These are phyloP conservation scores for Vulpes ferrilata DNA, from an alignment of 2,113 vertebrate species.

Conservation along the genomic window DNA sequence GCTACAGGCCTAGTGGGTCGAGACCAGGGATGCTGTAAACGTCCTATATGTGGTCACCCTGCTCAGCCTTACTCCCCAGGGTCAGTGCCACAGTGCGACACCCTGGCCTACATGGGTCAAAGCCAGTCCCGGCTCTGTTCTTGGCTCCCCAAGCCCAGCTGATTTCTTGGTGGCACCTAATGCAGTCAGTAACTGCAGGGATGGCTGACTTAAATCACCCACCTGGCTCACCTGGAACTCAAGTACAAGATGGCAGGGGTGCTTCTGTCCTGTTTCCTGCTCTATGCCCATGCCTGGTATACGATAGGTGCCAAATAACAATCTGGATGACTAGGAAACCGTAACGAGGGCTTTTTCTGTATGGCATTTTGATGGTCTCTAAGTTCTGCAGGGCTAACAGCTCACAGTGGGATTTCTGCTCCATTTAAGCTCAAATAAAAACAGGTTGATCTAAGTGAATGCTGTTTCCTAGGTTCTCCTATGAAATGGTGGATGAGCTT, in stretches of 20 bases:
- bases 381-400: neutral
- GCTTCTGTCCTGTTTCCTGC: too few species aligned
- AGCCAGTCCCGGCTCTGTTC: fast-evolving
- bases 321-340: neutral
- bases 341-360: neutral
- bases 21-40: neutral
- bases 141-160: neutral
- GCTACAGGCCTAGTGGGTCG: fast-evolving
- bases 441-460: neutral
- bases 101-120: fast-evolving
- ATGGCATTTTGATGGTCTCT: neutral
- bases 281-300: neutral
- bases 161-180: fast-evolving
- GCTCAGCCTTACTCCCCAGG: fast-evolving
- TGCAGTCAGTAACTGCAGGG: fast-evolving
- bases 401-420: neutral
- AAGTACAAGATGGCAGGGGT: fast-evolving
- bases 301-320: neutral
- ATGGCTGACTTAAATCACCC: neutral
- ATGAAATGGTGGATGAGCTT: neutral
- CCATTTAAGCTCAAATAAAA: neutral
- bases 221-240: neutral
- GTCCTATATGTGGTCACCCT: fast-evolving
- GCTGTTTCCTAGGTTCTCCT: neutral
- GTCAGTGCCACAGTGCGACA: fast-evolving